Evolutionary conservation across 2,888 invertebrate species (phyloP).

Genomic region (Quadroppia sp.): DNA sequence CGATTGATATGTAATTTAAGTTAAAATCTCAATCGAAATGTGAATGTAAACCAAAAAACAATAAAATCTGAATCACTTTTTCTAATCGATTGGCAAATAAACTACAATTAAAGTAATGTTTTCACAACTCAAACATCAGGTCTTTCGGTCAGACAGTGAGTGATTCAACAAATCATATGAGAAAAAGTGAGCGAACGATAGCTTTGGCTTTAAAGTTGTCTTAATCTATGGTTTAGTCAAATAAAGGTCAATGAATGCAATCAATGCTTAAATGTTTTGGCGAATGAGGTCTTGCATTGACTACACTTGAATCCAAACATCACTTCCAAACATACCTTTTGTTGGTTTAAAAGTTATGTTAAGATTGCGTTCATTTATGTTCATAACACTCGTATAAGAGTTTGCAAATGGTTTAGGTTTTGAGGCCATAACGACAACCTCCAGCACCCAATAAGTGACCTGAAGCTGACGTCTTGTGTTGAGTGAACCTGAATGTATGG

Average conservation of each 20-base stretch:
- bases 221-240: not conserved
- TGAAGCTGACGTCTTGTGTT: slow-evolving; percentile 5
- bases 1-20: not conserved
- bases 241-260: not conserved
- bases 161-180: not conserved
- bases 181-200: not conserved
- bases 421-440: slow-evolving; percentile 13
- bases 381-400: too few species aligned
- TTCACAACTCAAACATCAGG: not conserved
- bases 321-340: not conserved
- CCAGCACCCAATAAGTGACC: slow-evolving; percentile 16
- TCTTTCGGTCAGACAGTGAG: slow-evolving; percentile 14
- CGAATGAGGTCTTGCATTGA: slow-evolving; percentile 4
- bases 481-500: slow-evolving; percentile 16
- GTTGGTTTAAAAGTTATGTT: not conserved
- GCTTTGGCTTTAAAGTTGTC: not conserved
- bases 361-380: not conserved
- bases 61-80: not conserved
- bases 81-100: not conserved
- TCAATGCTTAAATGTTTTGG: too few species aligned
- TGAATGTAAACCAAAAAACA: not conserved
- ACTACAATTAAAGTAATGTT: not conserved
- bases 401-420: not conserved
- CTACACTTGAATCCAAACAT: not conserved
- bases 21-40: not conserved